phyloP scores from a whole-genome alignment of 2,888 invertebrate species.

The Xylota sylvarum region DNA sequence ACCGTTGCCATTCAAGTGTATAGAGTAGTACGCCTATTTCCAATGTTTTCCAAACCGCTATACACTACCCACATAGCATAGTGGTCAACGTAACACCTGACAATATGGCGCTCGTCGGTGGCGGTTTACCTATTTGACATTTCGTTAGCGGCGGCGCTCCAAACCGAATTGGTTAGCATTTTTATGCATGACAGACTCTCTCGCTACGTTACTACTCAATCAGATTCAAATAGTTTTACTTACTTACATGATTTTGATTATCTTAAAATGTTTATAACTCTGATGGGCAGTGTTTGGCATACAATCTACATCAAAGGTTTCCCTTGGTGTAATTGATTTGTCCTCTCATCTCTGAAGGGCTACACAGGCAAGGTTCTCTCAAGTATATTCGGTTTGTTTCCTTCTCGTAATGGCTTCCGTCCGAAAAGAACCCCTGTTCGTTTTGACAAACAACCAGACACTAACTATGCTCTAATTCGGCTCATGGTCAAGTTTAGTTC shows the following conservation, averaged over 20 bases:
- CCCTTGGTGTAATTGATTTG: slow-evolving; percentile 13
- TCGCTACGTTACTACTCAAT: slow-evolving; percentile 9
- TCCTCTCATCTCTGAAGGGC: slow-evolving; percentile 17
- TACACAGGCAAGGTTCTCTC: not conserved
- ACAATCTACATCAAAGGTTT: not conserved
- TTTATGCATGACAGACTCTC: slow-evolving; percentile 51
- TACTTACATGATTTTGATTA: slow-evolving; percentile 32
- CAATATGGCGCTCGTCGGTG: slow-evolving; percentile 29
- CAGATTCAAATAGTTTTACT: slow-evolving; percentile 9
- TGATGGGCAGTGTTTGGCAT: not conserved
- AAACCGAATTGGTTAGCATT: slow-evolving; percentile 53
- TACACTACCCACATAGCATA: not conserved
- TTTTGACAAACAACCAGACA: slow-evolving; percentile 34
- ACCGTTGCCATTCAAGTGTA: slow-evolving; percentile 49
- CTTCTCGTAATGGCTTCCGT: not conserved
- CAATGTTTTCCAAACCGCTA: slow-evolving; percentile 40
- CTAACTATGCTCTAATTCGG: slow-evolving; percentile 52
- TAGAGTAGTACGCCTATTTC: slow-evolving; percentile 20
- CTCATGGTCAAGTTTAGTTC: slow-evolving; percentile 67
- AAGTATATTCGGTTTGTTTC: slow-evolving; percentile 1
- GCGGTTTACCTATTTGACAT: slow-evolving; percentile 62
- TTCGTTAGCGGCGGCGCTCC: slow-evolving; percentile 53
- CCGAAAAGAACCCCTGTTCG: slow-evolving; percentile 19
- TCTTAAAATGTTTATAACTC: not conserved
- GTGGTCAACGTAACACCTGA: slow-evolving; percentile 57